Evolutionary conservation across 2,888 invertebrate genomes (phyloP).

Genomic region (Microplitis manilae): DNA sequence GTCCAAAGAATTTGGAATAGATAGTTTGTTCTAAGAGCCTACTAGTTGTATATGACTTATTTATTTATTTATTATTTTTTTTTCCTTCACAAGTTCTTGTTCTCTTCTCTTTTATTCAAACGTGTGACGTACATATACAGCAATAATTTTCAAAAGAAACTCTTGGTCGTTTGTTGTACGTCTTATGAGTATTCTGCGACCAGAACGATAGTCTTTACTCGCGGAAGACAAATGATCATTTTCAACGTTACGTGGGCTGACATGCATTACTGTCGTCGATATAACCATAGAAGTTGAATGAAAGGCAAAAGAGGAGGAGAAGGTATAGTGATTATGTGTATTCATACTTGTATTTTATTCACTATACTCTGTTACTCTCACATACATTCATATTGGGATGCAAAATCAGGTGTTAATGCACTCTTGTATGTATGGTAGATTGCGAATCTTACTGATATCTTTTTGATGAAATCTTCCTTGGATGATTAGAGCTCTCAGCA

Average conservation of each 20-base stretch:
- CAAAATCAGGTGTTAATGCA: conserved; percentile 43
- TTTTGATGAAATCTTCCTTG: conserved; percentile 48
- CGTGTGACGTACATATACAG: conserved; percentile 38
- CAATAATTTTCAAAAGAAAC: conserved; percentile 39
- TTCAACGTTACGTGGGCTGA: conserved; percentile 36
- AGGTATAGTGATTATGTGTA: conserved; percentile 23
- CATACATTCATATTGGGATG: conserved; percentile 21
- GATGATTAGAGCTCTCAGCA: conserved; percentile 45
- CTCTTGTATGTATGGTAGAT: conserved; percentile 37
- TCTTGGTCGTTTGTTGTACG: conserved; percentile 27
- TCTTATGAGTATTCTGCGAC: conserved; percentile 27
- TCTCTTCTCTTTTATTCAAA: conserved; percentile 38
- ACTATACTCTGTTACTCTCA: conserved; percentile 15
- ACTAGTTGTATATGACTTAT: conserved; percentile 24
- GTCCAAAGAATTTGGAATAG: conserved; percentile 37
- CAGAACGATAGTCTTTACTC: conserved; percentile 32
- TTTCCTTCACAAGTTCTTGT: conserved; percentile 27
- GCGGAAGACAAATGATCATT: conserved; percentile 42
- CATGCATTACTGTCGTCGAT: conserved; percentile 38
- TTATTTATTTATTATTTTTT: conserved; percentile 17
- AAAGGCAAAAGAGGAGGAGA: conserved; percentile 33
- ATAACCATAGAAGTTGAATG: conserved; percentile 39
- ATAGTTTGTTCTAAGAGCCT: conserved; percentile 32
- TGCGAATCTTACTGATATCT: conserved; percentile 47
- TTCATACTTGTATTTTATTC: conserved; percentile 26